These are phyloP conservation scores for Xyrauchen texanus DNA, from an alignment of 2,113 vertebrate genomes.

Conservation along the genomic window DNA sequence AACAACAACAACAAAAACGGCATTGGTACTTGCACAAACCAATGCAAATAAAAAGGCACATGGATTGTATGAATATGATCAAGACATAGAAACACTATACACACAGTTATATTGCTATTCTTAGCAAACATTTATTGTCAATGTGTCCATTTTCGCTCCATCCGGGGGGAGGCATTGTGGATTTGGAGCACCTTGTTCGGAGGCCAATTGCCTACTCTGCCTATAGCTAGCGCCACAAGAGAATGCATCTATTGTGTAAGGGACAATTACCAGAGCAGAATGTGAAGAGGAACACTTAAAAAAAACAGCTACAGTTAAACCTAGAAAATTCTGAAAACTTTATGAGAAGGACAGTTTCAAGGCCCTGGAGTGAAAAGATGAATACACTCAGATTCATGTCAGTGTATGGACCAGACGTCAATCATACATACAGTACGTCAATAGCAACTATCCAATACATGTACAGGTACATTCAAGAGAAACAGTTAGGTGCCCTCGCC, in stretches of 20 bases:
- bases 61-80: too few species aligned
- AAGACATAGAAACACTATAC: too few species aligned
- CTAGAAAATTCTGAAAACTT: not conserved
- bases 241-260: too few species aligned
- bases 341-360: not conserved
- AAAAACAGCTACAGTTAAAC: not conserved
- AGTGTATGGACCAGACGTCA: not conserved
- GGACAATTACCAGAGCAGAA: not conserved
- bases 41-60: not conserved
- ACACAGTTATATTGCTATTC: not conserved
- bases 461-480: not conserved
- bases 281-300: not conserved
- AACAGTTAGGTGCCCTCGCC: not conserved
- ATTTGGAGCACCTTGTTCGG: too few species aligned
- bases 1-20: too few species aligned
- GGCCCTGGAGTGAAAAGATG: slow-evolving; percentile 2
- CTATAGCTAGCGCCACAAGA: too few species aligned
- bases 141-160: too few species aligned
- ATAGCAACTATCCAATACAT: not conserved
- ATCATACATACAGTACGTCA: not conserved
- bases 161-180: too few species aligned
- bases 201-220: too few species aligned
- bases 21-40: not conserved
- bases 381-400: not conserved
- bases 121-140: not conserved